Conservation (phyloP, 2,113 vertebrate genomes). For the Phyllostomus hastatus region DNA sequence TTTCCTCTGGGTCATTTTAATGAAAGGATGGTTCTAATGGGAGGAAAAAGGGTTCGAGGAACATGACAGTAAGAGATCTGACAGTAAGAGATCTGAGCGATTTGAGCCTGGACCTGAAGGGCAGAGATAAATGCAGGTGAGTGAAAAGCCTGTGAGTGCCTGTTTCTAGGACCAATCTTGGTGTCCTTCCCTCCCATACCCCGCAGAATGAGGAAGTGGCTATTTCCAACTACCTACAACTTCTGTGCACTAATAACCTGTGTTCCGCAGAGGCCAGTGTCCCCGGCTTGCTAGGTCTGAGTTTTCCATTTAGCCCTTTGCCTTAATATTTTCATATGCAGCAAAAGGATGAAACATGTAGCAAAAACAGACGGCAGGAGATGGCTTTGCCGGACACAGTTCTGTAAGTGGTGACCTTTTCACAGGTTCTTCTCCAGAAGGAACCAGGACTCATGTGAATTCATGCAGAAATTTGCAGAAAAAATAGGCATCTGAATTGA, state of each 20-base stretch:
- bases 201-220: neutral
- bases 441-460: neutral
- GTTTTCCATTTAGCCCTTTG: neutral
- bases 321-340: neutral
- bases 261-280: accelerated
- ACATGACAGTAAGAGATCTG: neutral
- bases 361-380: neutral
- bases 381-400: neutral
- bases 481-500: neutral
- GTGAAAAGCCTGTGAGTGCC: neutral
- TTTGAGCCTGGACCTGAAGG: neutral
- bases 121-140: neutral
- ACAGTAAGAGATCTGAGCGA: neutral
- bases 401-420: neutral
- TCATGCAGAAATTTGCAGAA: neutral
- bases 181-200: neutral
- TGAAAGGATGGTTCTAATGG: neutral
- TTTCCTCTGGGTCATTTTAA: neutral
- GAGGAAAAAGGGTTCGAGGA: neutral
- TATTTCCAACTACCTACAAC: neutral
- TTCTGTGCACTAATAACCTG: neutral
- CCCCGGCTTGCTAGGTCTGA: neutral
- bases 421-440: neutral
- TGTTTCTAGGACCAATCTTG: neutral
- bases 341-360: neutral